Conservation (phyloP, 2,113 vertebrate species). For the Thymallus thymallus region DNA sequence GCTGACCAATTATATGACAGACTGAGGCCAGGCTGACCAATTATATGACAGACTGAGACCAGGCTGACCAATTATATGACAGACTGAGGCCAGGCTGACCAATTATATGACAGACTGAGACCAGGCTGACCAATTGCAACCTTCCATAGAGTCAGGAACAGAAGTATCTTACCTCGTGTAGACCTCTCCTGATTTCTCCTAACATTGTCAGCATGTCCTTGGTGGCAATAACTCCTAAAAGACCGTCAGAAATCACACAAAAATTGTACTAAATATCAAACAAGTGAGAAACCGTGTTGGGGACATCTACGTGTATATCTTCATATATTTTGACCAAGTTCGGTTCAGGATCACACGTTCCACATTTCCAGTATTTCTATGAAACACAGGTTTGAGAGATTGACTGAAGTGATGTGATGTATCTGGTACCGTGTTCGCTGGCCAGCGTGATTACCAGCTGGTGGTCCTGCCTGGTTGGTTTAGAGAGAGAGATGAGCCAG, state of each 20-base stretch:
- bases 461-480: constrained; percentile 88
- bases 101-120: too few relatives aligned
- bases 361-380: background rate
- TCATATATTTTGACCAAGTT: too few relatives aligned
- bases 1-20: too few relatives aligned
- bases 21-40: too few relatives aligned
- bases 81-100: too few relatives aligned
- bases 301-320: too few relatives aligned
- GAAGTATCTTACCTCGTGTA: constrained; percentile 79
- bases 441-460: constrained; percentile 91
- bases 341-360: background rate
- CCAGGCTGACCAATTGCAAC: too few relatives aligned
- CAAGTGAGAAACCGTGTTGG: background rate
- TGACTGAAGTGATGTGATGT: background rate
- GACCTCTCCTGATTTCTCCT: constrained; percentile 81
- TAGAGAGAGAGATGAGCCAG: constrained; percentile 91
- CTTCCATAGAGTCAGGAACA: background rate
- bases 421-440: constrained; percentile 79
- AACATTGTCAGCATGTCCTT: constrained; percentile 89
- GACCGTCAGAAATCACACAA: constrained; percentile 13
- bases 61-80: too few relatives aligned
- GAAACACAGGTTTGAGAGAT: background rate
- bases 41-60: too few relatives aligned
- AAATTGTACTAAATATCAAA: constrained; percentile 1
- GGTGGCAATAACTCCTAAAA: constrained; percentile 83